Evolutionary conservation across 2,113 vertebrate species (phyloP), one percentile per base, ranked within the genome.

Genomic region (Corvus moneduloides): DNA sequence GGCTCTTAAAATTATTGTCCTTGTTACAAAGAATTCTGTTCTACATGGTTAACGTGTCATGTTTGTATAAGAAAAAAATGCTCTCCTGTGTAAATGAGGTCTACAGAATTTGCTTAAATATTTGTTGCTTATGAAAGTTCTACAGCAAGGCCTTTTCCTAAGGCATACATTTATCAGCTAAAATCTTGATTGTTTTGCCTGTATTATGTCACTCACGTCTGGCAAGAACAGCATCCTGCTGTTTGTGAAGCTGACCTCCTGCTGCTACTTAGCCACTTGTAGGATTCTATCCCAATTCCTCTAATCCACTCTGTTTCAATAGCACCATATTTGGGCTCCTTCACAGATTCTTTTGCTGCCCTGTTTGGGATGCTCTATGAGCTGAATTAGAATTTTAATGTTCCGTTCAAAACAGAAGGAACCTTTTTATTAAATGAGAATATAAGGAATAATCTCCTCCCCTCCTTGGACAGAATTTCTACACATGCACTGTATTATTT

Each of bases 281-380:
- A 96, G 92, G 82, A 93, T 94, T 97, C 93, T 94, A 62, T 95
- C 95, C 69, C 94, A 95, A 21, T 94, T 96, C 79, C 69, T 95
- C 92, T 96, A 94, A 97, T 95, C 95, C 77, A 52, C 61, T 93
- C 56, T 74, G 61, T 94, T 96, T 95, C 90, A 97, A 94, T 96
- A 97, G 89, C 80, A 93, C 96, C 94, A 78, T 96, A 97, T 96
- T 97, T 96, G 94, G 97, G 77, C 89, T 96, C 84, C 78, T 93
- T 95, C 89, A 85, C 84, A 94, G 94, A 94, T 96, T 91, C 90
- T 85, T 96, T 94, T 95, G 84, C 96, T 90, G 84, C 84, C 94
- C 92, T 93, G 84, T 90, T 96, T 91, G 91, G 54, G 94, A 89
- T 93, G 90, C 89, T 95, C 74, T 52, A 26, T 93, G 91, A 84